These are phyloP conservation scores for Acanthisitta chloris DNA, from an alignment of 2,113 vertebrate species.

Conservation along the genomic window DNA sequence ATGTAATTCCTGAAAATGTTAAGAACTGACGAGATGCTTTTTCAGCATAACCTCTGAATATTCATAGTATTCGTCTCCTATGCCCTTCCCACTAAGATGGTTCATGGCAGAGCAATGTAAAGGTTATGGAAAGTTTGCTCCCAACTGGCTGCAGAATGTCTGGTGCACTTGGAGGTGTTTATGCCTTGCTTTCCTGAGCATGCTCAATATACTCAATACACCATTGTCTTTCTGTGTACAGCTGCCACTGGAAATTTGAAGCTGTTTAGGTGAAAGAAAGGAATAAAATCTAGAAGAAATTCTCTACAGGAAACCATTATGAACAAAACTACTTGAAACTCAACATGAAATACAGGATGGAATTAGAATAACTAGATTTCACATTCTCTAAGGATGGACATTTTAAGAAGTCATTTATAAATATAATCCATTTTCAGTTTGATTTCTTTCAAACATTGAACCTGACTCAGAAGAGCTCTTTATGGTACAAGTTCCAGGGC, in stretches of 20 bases:
- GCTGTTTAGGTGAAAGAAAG: not conserved
- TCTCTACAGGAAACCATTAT: not conserved
- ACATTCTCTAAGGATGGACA: not conserved
- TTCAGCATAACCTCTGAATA: not conserved
- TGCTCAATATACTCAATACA: not conserved
- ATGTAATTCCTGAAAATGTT: not conserved
- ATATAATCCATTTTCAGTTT: not conserved
- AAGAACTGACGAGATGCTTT: not conserved
- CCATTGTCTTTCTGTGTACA: not conserved
- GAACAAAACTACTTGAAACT: not conserved
- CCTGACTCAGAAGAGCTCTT: not conserved
- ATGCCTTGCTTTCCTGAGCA: conserved; percentile 36
- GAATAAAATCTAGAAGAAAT: not conserved
- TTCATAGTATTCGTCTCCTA: not conserved
- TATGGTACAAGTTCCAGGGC: not conserved
- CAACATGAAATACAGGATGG: not conserved
- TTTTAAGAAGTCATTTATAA: not conserved
- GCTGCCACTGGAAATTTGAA: not conserved
- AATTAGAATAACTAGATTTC: not conserved
- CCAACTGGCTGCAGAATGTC: not conserved
- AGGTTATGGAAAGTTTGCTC: conserved; percentile 32
- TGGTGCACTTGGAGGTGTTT: conserved; percentile 43
- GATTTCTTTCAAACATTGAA: not conserved
- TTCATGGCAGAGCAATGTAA: conserved; percentile 17
- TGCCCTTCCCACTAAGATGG: not conserved